Conservation (phyloP, 2,888 invertebrate genomes). For the Acleris sparsana region DNA sequence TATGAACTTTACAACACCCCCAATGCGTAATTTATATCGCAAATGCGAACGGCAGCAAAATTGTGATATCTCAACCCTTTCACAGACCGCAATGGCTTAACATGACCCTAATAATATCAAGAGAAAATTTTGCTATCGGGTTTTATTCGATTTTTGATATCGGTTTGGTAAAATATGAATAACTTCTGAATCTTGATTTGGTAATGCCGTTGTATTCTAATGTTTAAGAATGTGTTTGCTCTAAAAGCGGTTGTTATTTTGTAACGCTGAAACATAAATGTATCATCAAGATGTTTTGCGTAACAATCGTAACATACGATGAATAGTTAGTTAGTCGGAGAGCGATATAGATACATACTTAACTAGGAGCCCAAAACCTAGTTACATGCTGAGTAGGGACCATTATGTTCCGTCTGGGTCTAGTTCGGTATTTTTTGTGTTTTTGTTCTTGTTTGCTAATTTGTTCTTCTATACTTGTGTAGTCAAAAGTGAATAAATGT, state of each 20-base stretch:
- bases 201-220: too few species aligned
- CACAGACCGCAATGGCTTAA: slow-evolving; percentile 16
- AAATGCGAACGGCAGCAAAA: slow-evolving; percentile 19
- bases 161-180: slow-evolving; percentile 6
- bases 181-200: too few species aligned
- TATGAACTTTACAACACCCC: slow-evolving; percentile 22
- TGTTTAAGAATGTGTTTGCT: background rate
- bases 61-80: slow-evolving; percentile 19
- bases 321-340: too few species aligned
- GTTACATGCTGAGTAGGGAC: too few species aligned
- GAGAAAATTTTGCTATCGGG: slow-evolving; percentile 9
- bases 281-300: background rate
- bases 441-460: too few species aligned
- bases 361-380: too few species aligned
- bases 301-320: background rate
- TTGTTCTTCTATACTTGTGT: too few species aligned
- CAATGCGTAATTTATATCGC: slow-evolving; percentile 26
- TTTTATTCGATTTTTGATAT: slow-evolving; percentile 8
- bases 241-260: background rate
- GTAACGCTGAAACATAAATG: background rate
- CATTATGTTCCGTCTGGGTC: too few species aligned
- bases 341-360: too few species aligned
- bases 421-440: too few species aligned
- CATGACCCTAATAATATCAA: slow-evolving; percentile 17
- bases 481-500: too few species aligned